Evolutionary conservation across 2,113 vertebrate species (phyloP).

Genomic region (Mobula birostris): DNA sequence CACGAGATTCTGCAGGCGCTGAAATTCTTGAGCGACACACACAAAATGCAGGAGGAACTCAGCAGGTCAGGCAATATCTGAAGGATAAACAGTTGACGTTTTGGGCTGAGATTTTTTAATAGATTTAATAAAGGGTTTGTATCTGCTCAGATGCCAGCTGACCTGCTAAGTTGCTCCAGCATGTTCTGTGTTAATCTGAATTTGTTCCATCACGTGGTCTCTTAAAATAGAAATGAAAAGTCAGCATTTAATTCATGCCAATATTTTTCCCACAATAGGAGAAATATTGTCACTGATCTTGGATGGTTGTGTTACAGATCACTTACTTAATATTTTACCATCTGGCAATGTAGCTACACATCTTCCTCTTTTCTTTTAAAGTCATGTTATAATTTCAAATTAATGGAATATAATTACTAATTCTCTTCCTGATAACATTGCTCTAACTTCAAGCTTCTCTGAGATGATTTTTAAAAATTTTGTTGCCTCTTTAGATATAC

Average conservation of each 20-base stretch:
- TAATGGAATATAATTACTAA: neutral
- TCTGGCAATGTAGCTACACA: neutral
- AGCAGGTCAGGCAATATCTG: too few relatives aligned
- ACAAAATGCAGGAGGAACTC: too few relatives aligned
- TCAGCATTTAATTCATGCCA: neutral
- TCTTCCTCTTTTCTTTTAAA: too few relatives aligned
- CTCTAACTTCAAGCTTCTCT: neutral
- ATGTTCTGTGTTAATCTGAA: too few relatives aligned
- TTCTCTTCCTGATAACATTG: neutral
- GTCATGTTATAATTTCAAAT: too few relatives aligned
- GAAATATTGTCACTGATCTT: neutral
- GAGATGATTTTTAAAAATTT: neutral
- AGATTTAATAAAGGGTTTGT: too few relatives aligned
- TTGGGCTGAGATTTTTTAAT: too few relatives aligned
- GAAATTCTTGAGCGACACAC: too few relatives aligned
- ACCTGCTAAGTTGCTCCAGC: too few relatives aligned
- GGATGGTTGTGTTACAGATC: neutral
- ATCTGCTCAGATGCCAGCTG: too few relatives aligned
- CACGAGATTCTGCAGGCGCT: too few relatives aligned
- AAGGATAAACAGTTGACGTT: too few relatives aligned
- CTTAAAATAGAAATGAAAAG: neutral
- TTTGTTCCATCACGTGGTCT: neutral
- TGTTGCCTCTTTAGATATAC: neutral
- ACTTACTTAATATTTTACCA: neutral
- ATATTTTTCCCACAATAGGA: neutral